Conservation (phyloP, 2,888 invertebrate genomes). For the Diaprepes abbreviatus region DNA sequence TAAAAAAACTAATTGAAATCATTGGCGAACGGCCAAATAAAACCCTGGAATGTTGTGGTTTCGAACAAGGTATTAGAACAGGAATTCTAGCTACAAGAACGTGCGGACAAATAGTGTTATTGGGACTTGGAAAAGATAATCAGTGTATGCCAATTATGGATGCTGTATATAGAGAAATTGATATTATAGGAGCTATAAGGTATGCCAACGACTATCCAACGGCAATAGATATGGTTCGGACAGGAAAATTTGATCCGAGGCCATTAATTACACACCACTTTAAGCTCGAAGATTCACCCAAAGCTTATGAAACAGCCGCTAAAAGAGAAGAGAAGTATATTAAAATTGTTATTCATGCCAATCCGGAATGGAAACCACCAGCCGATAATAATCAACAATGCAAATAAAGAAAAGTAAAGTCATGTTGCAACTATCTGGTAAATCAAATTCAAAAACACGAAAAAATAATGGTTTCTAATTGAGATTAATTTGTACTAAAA, state of each 20-base stretch:
- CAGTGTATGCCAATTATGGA: conserved; percentile 85
- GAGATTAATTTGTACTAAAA: no score
- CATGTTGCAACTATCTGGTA: no score
- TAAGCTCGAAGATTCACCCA: conserved; percentile 79
- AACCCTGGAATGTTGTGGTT: conserved; percentile 91
- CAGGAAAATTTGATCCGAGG: conserved; percentile 85
- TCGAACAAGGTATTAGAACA: conserved; percentile 79
- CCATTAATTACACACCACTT: conserved; percentile 88
- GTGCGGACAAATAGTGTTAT: conserved; percentile 87
- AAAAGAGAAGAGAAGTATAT: conserved; percentile 80
- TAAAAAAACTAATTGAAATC: conserved; percentile 71
- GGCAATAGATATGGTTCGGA: conserved; percentile 81
- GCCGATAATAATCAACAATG: background rate
- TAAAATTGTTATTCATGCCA: conserved; percentile 89
- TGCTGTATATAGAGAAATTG: conserved; percentile 87
- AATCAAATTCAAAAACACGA: no score
- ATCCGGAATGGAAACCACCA: conserved; percentile 59
- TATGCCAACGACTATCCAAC: conserved; percentile 90
- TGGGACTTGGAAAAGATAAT: conserved; percentile 88
- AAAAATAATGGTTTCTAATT: no score
- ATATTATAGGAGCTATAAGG: conserved; percentile 92
- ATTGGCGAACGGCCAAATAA: conserved; percentile 78
- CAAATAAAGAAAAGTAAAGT: background rate
- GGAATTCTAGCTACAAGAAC: conserved; percentile 83
- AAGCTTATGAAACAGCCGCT: conserved; percentile 87